A percentile compares a stretch with the other conserved stretches of the same genome.
These are phyloP conservation scores for Dolichallabes microphthalmus DNA, from an alignment of 2,113 vertebrate genomes.

Conservation along the genomic window DNA sequence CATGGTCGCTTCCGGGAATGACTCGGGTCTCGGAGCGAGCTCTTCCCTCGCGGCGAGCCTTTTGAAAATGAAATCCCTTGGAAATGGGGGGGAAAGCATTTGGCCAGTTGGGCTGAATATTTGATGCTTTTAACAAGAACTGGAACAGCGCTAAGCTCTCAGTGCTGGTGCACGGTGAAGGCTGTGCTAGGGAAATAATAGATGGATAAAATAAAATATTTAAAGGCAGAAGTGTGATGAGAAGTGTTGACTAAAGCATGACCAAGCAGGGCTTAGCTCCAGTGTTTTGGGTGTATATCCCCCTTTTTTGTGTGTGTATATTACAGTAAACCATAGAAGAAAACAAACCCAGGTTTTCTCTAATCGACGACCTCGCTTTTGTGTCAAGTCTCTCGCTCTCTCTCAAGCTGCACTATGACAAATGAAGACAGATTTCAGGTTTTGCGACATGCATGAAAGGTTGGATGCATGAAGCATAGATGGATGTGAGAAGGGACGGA, in stretches of 20 bases:
- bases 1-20: not conserved
- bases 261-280: slow-evolving; percentile 13
- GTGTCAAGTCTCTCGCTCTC: not conserved
- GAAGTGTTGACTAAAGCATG: slow-evolving; percentile 38
- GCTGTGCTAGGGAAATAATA: slow-evolving; percentile 59
- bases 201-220: slow-evolving; percentile 70
- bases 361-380: slow-evolving; percentile 5
- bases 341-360: not conserved
- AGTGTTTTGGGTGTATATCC: not conserved
- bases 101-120: slow-evolving; percentile 70
- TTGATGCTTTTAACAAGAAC: slow-evolving; percentile 69
- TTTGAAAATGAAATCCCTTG: slow-evolving; percentile 64
- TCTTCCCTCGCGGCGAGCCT: slow-evolving; percentile 54
- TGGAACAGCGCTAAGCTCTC: slow-evolving; percentile 73
- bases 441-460: slow-evolving; percentile 19
- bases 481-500: slow-evolving; percentile 41
- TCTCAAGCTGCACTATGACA: slow-evolving; percentile 43
- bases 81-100: slow-evolving; percentile 49
- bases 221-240: slow-evolving; percentile 56
- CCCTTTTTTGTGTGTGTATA: not conserved
- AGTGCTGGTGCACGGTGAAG: slow-evolving; percentile 50
- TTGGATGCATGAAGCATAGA: slow-evolving; percentile 40
- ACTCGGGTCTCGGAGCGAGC: not conserved
- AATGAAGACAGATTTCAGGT: slow-evolving; percentile 32
- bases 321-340: not conserved